Percentiles rank a stretch among this genome's conserved stretches.
phyloP scores from a whole-genome alignment of 2,888 invertebrate species.

The Gasteruption jaculator region DNA sequence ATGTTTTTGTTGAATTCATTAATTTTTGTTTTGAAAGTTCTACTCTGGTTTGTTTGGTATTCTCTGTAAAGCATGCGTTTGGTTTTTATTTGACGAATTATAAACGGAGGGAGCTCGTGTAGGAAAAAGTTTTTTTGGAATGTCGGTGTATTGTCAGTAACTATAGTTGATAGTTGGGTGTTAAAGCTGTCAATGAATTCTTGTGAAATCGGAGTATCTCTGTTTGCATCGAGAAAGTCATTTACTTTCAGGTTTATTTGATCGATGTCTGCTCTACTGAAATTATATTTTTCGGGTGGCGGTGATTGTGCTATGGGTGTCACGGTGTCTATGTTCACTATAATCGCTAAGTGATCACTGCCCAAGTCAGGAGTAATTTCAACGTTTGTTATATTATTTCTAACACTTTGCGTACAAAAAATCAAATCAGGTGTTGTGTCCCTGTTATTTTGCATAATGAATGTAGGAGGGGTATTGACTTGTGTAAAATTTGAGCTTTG shows the following conservation, averaged over 20 bases:
- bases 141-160: conserved; percentile 5
- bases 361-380: neutral
- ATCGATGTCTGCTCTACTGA: conserved; percentile 3
- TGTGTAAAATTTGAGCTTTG: conserved; percentile 4
- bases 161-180: neutral
- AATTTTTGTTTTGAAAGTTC: neutral
- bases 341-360: conserved; percentile 1
- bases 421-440: conserved; percentile 6
- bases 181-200: neutral
- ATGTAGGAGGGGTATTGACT: conserved; percentile 2
- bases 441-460: conserved; percentile 6
- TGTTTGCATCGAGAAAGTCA: neutral
- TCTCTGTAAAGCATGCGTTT: conserved; percentile 6
- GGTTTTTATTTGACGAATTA: neutral
- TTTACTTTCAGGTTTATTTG: conserved; percentile 3
- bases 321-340: neutral
- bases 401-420: conserved; percentile 7
- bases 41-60: conserved; percentile 1
- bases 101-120: conserved; percentile 1
- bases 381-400: conserved; percentile 3
- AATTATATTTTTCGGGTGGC: neutral
- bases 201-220: neutral
- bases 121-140: conserved; percentile 1
- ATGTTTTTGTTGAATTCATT: conserved; percentile 3
- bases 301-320: neutral